Evolutionary conservation across 2,113 vertebrate species (phyloP).

Genomic region (Nothoprocta perdicaria): DNA sequence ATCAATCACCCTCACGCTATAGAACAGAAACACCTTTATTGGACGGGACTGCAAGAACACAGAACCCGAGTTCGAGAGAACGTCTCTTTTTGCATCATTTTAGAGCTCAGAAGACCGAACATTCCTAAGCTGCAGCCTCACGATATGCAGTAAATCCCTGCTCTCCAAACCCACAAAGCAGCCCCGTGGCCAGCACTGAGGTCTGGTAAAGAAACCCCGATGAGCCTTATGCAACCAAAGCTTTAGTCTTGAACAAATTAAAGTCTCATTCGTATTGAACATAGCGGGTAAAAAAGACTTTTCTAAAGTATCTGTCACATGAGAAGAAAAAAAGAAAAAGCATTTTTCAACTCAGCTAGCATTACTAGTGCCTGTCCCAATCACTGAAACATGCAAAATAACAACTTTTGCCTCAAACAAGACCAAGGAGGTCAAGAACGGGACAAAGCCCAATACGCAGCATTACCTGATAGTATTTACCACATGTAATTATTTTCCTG

Average conservation of each 20-base stretch:
- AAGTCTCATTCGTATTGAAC: conserved; percentile 16
- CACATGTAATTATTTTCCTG: neutral
- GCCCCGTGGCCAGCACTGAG: neutral
- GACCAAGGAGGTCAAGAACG: neutral
- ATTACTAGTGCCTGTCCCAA: neutral
- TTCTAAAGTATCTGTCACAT: neutral
- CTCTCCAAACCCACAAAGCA: neutral
- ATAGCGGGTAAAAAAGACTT: neutral
- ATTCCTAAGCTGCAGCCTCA: neutral
- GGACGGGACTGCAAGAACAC: neutral
- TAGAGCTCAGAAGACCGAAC: neutral
- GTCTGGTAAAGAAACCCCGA: neutral
- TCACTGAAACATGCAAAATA: neutral
- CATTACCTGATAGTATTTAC: neutral
- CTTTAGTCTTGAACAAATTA: conserved; percentile 2
- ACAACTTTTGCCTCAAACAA: neutral
- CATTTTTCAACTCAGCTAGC: neutral
- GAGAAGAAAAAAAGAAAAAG: neutral
- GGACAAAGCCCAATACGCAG: neutral
- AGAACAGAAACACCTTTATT: neutral
- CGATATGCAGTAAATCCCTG: conserved; percentile 36
- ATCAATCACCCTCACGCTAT: neutral
- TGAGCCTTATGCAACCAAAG: conserved; percentile 29
- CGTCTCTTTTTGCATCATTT: neutral
- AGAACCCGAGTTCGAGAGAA: neutral